These are phyloP conservation scores for Orestias chungarensis DNA, from an alignment of 2,797 vertebrate genomes.

Conservation along the genomic window DNA sequence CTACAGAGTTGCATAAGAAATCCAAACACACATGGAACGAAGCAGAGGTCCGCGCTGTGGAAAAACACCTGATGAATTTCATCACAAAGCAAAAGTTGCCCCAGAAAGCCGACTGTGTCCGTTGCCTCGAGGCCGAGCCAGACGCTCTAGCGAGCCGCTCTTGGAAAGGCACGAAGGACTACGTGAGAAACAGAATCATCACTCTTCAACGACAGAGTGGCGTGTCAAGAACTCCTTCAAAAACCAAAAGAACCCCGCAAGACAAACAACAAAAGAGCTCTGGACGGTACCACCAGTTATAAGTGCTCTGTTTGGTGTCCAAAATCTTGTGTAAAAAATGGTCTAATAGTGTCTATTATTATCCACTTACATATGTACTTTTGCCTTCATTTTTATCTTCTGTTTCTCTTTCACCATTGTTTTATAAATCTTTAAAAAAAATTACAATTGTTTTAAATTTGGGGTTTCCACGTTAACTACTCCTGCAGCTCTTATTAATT, in stretches of 20 bases:
- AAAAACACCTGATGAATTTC: conserved; percentile 65
- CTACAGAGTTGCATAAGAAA: background rate
- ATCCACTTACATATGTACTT: background rate
- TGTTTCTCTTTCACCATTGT: background rate
- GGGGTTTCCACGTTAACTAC: background rate
- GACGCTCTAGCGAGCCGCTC: conserved; percentile 47
- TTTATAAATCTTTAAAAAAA: background rate
- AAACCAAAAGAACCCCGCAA: background rate
- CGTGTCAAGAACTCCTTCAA: background rate
- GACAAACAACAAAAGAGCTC: background rate
- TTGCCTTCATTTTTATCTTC: background rate
- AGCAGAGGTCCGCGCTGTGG: conserved; percentile 55
- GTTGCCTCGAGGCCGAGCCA: conserved; percentile 59
- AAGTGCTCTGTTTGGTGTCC: background rate
- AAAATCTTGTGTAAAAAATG: too few species aligned
- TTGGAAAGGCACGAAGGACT: conserved; percentile 70
- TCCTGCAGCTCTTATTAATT: background rate
- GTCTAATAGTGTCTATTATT: background rate
- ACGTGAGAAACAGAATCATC: conserved; percentile 69
- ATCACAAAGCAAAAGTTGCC: conserved; percentile 58
- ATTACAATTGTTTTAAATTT: background rate
- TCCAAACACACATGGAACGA: conserved; percentile 53
- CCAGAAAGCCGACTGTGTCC: conserved; percentile 67
- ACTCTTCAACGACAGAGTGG: conserved; percentile 47
- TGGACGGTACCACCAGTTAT: conserved; percentile 3